phyloP scores from a whole-genome alignment of 2,113 vertebrate species.

The Salvelinus fontinalis region DNA sequence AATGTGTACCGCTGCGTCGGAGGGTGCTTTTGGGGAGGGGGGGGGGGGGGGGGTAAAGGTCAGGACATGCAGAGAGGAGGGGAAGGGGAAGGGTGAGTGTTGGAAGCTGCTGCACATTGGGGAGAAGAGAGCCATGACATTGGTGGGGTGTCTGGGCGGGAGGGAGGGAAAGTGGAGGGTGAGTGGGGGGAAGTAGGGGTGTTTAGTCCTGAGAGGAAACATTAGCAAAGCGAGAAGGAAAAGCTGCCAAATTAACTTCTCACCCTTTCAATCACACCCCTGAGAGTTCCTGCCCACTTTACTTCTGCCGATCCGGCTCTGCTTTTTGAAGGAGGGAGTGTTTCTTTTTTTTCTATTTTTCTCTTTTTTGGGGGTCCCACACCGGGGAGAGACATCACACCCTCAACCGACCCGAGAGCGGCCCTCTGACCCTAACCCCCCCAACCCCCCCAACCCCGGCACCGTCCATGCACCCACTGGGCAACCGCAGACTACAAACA shows the following conservation, averaged over 20 bases:
- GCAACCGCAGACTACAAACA: conserved; percentile 45
- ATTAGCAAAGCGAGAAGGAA: conserved; percentile 96
- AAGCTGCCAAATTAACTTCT: conserved; percentile 99
- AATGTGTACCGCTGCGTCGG: conserved; percentile 88
- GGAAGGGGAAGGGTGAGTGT: conserved; percentile 52
- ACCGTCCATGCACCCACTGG: conserved; percentile 33
- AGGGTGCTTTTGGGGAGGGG: conserved; percentile 69
- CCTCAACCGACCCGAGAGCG: conserved; percentile 43
- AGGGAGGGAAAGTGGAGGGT: conserved; percentile 54
- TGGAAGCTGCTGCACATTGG: conserved; percentile 61
- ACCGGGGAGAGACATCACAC: conserved; percentile 57
- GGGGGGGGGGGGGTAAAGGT: conserved; percentile 43
- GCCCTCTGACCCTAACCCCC: conserved; percentile 31
- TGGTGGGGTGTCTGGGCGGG: conserved; percentile 33
- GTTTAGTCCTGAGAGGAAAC: conserved; percentile 85
- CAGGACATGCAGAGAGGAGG: conserved; percentile 21
- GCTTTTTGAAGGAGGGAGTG: conserved; percentile 61
- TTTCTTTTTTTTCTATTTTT: conserved; percentile 32
- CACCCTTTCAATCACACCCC: conserved; percentile 99
- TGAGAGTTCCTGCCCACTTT: conserved; percentile 93
- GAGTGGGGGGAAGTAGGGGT: conserved; percentile 73
- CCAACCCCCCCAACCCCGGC: conserved; percentile 12
- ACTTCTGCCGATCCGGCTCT: conserved; percentile 83
- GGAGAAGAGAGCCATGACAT: conserved; percentile 38
- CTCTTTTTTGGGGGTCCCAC: conserved; percentile 57